These are phyloP conservation scores for Priocnemis perturbator DNA, from an alignment of 2,888 invertebrate genomes.

Conservation along the genomic window DNA sequence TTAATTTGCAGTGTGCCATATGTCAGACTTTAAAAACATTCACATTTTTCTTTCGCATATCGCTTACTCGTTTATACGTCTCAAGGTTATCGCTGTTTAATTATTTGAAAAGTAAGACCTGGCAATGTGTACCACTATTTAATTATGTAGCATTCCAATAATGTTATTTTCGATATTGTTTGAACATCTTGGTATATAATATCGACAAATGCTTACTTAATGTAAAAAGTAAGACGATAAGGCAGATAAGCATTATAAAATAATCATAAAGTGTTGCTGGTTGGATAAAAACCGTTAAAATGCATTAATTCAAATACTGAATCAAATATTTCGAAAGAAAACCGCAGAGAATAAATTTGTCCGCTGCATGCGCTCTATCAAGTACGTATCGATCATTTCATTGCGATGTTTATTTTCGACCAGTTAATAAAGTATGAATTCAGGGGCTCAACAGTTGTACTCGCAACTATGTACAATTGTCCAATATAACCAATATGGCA, in stretches of 20 bases:
- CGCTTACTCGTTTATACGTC: too few relatives aligned
- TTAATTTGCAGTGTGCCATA: too few relatives aligned
- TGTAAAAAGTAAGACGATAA: conserved; percentile 53
- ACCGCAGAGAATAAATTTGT: conserved; percentile 42
- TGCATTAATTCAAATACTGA: conserved; percentile 51
- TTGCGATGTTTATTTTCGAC: conserved; percentile 42
- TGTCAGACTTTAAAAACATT: too few relatives aligned
- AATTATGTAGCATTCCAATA: too few relatives aligned
- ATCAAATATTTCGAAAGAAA: conserved; percentile 53
- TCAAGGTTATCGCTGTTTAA: too few relatives aligned
- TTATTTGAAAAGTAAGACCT: too few relatives aligned
- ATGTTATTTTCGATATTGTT: conserved; percentile 32
- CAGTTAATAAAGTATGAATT: conserved; percentile 32
- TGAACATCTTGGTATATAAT: conserved; percentile 48
- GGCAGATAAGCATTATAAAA: conserved; percentile 55
- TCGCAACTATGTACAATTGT: conserved; percentile 26
- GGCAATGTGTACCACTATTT: too few relatives aligned
- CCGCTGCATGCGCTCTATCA: conserved; percentile 52
- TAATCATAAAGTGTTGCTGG: conserved; percentile 57
- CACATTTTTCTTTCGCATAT: too few relatives aligned
- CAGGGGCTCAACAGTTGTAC: conserved; percentile 22
- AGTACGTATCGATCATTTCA: conserved; percentile 41
- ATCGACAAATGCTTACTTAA: conserved; percentile 51
- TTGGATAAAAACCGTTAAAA: conserved; percentile 51
- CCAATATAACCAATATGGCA: conserved; percentile 22